Evolutionary conservation across 2,113 vertebrate genomes (phyloP).

Genomic region (Seriola dumerili): DNA sequence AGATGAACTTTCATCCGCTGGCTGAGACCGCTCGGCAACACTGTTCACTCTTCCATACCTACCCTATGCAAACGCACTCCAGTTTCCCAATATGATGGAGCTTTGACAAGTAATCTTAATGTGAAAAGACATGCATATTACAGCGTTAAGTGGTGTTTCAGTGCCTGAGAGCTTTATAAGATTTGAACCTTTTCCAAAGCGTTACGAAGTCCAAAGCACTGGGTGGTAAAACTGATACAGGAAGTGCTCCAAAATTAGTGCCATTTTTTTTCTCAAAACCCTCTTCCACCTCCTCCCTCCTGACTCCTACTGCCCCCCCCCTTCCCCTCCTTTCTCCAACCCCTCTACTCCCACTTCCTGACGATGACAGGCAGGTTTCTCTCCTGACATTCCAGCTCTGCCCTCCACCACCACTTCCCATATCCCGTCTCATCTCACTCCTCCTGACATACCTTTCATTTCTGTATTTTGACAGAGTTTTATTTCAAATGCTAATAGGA

Average conservation of each 20-base stretch:
- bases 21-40: neutral
- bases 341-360: slow-evolving; percentile 87
- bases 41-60: neutral
- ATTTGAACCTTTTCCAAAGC: neutral
- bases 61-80: neutral
- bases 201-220: neutral
- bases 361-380: slow-evolving; percentile 89
- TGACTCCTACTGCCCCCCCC: slow-evolving; percentile 77
- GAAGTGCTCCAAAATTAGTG: slow-evolving; percentile 81
- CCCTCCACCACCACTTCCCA: slow-evolving; percentile 18
- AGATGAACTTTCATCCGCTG: no score
- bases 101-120: neutral
- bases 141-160: neutral
- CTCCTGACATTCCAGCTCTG: slow-evolving; percentile 79
- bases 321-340: slow-evolving; percentile 51
- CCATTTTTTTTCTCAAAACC: slow-evolving; percentile 82
- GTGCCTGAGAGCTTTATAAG: neutral
- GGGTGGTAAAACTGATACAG: slow-evolving; percentile 30
- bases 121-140: neutral
- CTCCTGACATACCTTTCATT: slow-evolving; percentile 64
- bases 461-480: slow-evolving; percentile 48
- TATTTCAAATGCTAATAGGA: slow-evolving; percentile 65
- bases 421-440: slow-evolving; percentile 46
- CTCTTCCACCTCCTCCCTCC: slow-evolving; percentile 74
- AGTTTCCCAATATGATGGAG: neutral